Base-by-base conservation (phyloP, 2,113 vertebrate species). In the Barnardius zonarius region DNA sequence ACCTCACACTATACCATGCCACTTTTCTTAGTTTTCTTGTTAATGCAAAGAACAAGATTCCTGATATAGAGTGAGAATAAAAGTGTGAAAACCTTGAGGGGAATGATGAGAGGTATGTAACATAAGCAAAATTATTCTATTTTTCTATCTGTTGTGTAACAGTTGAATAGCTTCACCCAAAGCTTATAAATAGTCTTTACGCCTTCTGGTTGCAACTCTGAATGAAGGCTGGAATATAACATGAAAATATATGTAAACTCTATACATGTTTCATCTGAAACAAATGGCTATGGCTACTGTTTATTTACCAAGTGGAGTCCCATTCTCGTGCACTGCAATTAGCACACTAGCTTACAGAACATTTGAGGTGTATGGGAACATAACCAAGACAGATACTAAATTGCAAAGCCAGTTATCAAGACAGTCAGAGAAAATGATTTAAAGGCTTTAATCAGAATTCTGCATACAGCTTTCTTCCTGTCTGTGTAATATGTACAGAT, bases 391-490 rank as follows among this genome's bases (percentile, higher is more conserved):
- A 96, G 93, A 83, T 85, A 97, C 81, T 96, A 97, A 96, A 97
- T 97, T 97, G 72, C 87, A 96, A 95, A 97, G 92, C 91, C 96
- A 95, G 95, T 97, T 98, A 97, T 97, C 90, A 96, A 95, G 93
- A 92, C 92, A 96, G 69, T 78, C 24, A 62, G 79, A 97, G 87
- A 96, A 98, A 97, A 97, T 97, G 72, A 98, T 98, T 98, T 98
- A 98, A 97, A 85, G 74, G 59, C 96, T 98, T 98, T 98, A 98
- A 98, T 97, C 93, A 97, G 93, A 96, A 82, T 94, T 88, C 51
- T 92, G 44, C 86, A 85, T 70, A 63, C 72, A 95, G 62, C 54
- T 87, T 87, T 92, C 27, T 49, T 88, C 30, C 4, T 59, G 43
- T 83, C 83, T 75, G 69, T 74, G 31, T 79, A 93, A 68, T 1